A percentile compares a stretch with the other conserved stretches of the same genome.
Evolutionary conservation across 2,797 vertebrate species (phyloP).

Genomic region (Sebastes trivittatus): DNA sequence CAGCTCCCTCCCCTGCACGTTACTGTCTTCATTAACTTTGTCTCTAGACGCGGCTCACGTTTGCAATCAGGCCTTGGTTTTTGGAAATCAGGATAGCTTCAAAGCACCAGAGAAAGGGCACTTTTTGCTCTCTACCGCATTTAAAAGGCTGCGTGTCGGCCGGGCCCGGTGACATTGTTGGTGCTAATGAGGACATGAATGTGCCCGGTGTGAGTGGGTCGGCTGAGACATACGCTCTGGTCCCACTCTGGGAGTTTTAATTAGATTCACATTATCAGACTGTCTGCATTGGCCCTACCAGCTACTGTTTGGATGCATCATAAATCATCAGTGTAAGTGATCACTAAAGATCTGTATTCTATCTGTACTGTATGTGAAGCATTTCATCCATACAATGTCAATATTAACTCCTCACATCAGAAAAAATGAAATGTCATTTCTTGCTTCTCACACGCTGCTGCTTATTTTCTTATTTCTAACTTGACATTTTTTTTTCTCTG

Average conservation of each 20-base stretch:
- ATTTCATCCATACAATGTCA: neutral
- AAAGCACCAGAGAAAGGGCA: slow-evolving; percentile 20
- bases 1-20: slow-evolving; percentile 38
- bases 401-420: neutral
- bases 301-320: slow-evolving; percentile 48
- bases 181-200: slow-evolving; percentile 72
- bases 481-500: neutral
- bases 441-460: neutral
- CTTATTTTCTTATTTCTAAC: slow-evolving; percentile 28
- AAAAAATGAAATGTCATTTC: neutral
- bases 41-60: slow-evolving; percentile 39
- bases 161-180: slow-evolving; percentile 60
- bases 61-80: slow-evolving; percentile 27
- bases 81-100: slow-evolving; percentile 23
- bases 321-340: slow-evolving; percentile 57
- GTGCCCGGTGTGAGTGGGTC: slow-evolving; percentile 63
- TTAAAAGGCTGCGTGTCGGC: slow-evolving; percentile 37
- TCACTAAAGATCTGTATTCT: slow-evolving; percentile 12
- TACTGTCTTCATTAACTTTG: slow-evolving; percentile 67
- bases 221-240: slow-evolving; percentile 58
- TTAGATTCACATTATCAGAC: slow-evolving; percentile 75
- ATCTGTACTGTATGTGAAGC: neutral
- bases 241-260: slow-evolving; percentile 79
- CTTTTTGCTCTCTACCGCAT: slow-evolving; percentile 21
- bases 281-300: slow-evolving; percentile 65